A percentile compares a stretch with the other conserved stretches of the same genome.
These are phyloP conservation scores for Chlorops oryzae DNA, from an alignment of 1,140 invertebrate genomes.

Conservation along the genomic window DNA sequence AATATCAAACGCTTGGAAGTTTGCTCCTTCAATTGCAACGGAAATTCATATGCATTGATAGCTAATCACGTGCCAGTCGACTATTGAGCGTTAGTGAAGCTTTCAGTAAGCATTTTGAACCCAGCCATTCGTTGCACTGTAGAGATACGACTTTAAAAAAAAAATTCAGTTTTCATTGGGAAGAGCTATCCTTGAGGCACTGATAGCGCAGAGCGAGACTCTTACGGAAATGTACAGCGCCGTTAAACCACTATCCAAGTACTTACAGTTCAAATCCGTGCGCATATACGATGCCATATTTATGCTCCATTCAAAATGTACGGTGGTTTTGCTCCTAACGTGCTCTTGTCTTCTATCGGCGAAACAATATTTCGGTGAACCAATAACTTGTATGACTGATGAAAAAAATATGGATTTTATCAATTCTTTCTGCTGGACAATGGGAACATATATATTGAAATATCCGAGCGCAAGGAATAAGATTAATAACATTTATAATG, in stretches of 20 bases:
- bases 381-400: slow-evolving; percentile 59
- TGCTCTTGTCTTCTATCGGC: slow-evolving; percentile 61
- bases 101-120: too few relatives aligned
- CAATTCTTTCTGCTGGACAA: slow-evolving; percentile 71
- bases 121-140: too few relatives aligned
- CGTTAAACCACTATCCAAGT: slow-evolving; percentile 39
- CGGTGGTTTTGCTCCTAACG: slow-evolving; percentile 58
- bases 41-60: too few relatives aligned
- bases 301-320: slow-evolving; percentile 62
- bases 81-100: too few relatives aligned
- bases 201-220: too few relatives aligned
- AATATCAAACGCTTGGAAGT: too few relatives aligned
- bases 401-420: slow-evolving; percentile 54
- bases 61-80: too few relatives aligned
- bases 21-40: too few relatives aligned
- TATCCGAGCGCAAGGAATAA: slow-evolving; percentile 46
- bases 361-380: slow-evolving; percentile 68
- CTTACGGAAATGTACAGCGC: slow-evolving; percentile 38
- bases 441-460: slow-evolving; percentile 64
- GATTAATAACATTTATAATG: slow-evolving; percentile 36
- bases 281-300: slow-evolving; percentile 62
- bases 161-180: too few relatives aligned
- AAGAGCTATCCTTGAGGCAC: too few relatives aligned
- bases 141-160: too few relatives aligned
- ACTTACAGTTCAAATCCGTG: slow-evolving; percentile 57